Evolutionary conservation across 2,113 vertebrate genomes (phyloP).

Genomic region (Circaetus gallicus): DNA sequence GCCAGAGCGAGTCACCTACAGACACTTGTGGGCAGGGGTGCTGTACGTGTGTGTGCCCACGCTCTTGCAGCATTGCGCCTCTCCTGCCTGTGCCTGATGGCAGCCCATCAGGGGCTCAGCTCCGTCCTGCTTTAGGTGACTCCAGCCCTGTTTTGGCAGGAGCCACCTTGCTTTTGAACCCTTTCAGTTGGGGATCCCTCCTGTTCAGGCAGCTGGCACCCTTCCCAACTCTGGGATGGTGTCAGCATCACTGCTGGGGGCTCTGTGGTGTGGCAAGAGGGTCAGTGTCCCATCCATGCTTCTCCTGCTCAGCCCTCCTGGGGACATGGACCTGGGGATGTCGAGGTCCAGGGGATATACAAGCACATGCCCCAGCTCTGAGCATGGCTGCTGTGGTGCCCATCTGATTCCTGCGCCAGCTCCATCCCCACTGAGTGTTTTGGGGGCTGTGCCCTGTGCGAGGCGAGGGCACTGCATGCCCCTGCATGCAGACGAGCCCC

Average conservation of each 20-base stretch:
- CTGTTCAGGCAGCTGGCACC: not conserved
- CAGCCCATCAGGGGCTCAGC: not conserved
- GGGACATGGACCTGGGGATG: fast-evolving
- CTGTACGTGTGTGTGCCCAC: fast-evolving
- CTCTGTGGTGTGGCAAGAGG: not conserved
- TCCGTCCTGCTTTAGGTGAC: not conserved
- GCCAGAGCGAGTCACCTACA: not conserved
- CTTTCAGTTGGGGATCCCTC: not conserved
- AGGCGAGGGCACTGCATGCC: fast-evolving
- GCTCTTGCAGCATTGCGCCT: fast-evolving
- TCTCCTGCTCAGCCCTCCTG: not conserved
- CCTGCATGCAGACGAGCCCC: fast-evolving
- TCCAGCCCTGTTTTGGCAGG: not conserved
- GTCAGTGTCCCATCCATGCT: not conserved
- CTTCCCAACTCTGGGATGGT: fast-evolving
- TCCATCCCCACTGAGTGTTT: not conserved
- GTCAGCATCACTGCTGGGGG: not conserved
- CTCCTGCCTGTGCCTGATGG: not conserved
- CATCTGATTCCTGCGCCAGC: fast-evolving
- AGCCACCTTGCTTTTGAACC: not conserved
- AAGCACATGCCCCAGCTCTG: not conserved
- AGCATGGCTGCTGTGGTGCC: not conserved
- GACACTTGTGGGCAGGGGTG: not conserved
- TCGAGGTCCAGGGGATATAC: not conserved
- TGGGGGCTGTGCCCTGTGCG: not conserved